Conservation (phyloP, 2,888 invertebrate species). For the Bombyx huttoni region DNA sequence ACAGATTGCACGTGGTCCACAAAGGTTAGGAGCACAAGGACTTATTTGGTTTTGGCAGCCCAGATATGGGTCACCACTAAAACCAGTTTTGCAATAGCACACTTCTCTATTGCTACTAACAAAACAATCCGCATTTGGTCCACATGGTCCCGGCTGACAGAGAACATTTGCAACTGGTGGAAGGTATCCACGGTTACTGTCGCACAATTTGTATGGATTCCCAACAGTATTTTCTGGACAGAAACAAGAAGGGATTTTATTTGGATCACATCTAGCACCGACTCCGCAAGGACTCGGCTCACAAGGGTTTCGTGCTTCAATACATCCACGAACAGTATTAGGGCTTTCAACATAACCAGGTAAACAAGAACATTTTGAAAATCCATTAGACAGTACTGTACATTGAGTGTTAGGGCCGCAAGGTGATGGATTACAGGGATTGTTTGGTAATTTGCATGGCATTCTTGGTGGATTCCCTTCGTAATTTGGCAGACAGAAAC, state of each 20-base stretch:
- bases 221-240: conserved; percentile 88
- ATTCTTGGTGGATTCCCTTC: conserved; percentile 86
- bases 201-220: conserved; percentile 86
- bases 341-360: conserved; percentile 88
- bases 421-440: conserved; percentile 87
- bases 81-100: conserved; percentile 85
- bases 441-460: conserved; percentile 79
- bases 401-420: conserved; percentile 93
- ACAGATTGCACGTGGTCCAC: conserved; percentile 84
- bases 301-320: conserved; percentile 84
- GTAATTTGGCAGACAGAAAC: conserved; percentile 90
- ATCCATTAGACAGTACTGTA: conserved; percentile 81
- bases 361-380: conserved; percentile 89
- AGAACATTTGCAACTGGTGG: conserved; percentile 66
- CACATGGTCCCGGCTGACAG: conserved; percentile 88
- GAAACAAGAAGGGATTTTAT: conserved; percentile 84
- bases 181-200: conserved; percentile 59
- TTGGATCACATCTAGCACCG: conserved; percentile 85
- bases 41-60: conserved; percentile 80
- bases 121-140: conserved; percentile 86
- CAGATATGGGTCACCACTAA: conserved; percentile 83
- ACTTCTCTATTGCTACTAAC: conserved; percentile 85
- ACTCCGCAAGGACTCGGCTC: conserved; percentile 86
- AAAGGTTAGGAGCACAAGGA: conserved; percentile 85
- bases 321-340: conserved; percentile 88